Percentiles rank a stretch among this genome's conserved stretches.
Evolutionary conservation across 35 echinoderm and acorn worm genomes (phyloP).

Genomic region (Amphiura filiformis): DNA sequence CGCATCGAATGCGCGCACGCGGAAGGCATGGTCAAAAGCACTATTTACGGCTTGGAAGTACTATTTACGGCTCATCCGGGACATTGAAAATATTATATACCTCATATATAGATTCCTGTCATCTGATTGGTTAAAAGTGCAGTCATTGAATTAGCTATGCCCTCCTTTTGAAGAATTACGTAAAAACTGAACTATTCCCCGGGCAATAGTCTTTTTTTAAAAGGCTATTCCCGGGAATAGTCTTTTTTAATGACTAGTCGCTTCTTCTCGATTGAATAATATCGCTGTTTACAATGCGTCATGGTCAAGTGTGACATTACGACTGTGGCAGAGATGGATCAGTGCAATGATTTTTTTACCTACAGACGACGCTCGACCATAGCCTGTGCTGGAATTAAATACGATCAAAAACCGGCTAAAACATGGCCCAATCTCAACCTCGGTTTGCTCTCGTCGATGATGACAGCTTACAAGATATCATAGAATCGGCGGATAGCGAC

Average conservation of each 20-base stretch:
- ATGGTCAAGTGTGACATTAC: neutral
- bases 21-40: no score
- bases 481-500: neutral
- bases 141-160: neutral
- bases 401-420: neutral
- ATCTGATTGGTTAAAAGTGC: conserved; percentile 3
- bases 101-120: conserved; percentile 4
- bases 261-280: neutral
- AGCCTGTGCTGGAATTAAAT: neutral
- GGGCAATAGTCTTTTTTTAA: neutral
- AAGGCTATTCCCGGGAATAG: neutral
- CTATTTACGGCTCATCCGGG: no score
- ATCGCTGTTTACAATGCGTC: neutral
- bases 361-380: neutral
- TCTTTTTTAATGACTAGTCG: neutral
- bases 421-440: neutral
- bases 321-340: neutral
- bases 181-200: neutral
- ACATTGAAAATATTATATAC: neutral
- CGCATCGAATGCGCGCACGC: no score
- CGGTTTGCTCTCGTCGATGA: neutral
- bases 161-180: neutral
- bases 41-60: no score
- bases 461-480: neutral
- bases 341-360: neutral